A percentile compares a stretch with the other conserved stretches of the same genome.
phyloP scores from a whole-genome alignment of 64 coral and sea anemone species.

The Stichodactyla helianthus region DNA sequence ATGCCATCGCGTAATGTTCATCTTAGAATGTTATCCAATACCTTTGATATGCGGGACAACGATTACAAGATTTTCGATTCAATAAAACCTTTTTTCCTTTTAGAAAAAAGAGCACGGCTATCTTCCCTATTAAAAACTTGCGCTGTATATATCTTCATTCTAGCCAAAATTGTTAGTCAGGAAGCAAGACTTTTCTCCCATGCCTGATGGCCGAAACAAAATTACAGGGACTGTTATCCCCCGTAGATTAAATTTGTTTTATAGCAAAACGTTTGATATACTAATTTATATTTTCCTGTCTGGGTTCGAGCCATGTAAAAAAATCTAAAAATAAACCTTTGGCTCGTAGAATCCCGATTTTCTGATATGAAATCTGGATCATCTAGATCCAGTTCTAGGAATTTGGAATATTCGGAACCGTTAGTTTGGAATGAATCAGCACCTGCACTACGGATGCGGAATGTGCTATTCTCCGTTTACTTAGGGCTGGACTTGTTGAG shows the following conservation, averaged over 20 bases:
- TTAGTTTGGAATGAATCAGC: too few relatives aligned
- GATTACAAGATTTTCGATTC: slow-evolving; percentile 5
- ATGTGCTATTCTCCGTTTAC: too few relatives aligned
- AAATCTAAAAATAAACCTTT: background rate
- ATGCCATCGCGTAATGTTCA: slow-evolving; percentile 75
- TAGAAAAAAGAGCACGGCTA: background rate
- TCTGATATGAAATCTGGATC: background rate
- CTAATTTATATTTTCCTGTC: background rate
- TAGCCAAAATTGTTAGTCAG: background rate
- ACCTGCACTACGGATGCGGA: too few relatives aligned
- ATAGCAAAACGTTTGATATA: background rate
- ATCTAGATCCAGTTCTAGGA: too few relatives aligned
- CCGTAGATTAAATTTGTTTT: background rate
- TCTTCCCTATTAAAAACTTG: background rate
- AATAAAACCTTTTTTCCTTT: background rate
- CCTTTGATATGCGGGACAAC: background rate
- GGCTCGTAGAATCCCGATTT: background rate
- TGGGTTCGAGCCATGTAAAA: too few relatives aligned
- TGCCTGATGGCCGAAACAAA: background rate
- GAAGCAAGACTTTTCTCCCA: background rate
- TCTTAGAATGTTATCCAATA: background rate
- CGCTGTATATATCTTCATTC: background rate
- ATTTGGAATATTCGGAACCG: too few relatives aligned
- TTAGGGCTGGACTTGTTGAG: too few relatives aligned
- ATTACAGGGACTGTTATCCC: background rate